phyloP scores from a whole-genome alignment of 2,113 vertebrate species.

The Crotalus tigris region DNA sequence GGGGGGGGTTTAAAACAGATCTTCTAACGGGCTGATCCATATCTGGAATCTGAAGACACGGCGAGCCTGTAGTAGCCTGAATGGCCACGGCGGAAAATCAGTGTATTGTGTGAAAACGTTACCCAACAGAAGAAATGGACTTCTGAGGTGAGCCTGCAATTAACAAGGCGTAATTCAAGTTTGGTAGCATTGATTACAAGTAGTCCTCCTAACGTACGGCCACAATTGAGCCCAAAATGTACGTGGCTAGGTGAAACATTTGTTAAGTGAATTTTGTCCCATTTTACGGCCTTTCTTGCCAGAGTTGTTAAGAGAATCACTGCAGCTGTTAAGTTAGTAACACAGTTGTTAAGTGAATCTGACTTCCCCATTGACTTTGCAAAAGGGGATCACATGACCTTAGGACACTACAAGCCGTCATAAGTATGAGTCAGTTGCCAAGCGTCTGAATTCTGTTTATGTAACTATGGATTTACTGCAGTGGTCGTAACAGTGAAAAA shows the following conservation, averaged over 20 bases:
- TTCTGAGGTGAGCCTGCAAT: constrained; percentile 81
- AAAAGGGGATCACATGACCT: background rate
- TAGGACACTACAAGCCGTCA: background rate
- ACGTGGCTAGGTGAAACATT: background rate
- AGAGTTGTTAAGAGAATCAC: background rate
- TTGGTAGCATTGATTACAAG: background rate
- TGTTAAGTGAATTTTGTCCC: background rate
- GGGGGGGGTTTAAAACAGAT: constrained; percentile 66
- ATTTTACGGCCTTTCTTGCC: background rate
- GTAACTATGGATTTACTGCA: background rate
- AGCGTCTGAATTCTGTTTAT: background rate
- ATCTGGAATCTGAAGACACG: constrained; percentile 86
- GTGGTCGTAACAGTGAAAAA: background rate
- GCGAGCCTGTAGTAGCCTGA: constrained; percentile 70
- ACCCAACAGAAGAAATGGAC: constrained; percentile 51
- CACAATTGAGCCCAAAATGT: background rate
- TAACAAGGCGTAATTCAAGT: background rate
- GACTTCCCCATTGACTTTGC: background rate
- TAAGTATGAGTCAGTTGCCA: background rate
- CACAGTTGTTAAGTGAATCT: background rate
- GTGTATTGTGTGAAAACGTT: constrained; percentile 80
- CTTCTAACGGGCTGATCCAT: constrained; percentile 80
- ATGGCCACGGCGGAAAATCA: constrained; percentile 82
- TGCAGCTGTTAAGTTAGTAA: background rate
- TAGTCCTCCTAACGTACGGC: background rate